Base-by-base conservation (phyloP, 2,888 invertebrate species). In the Drosophila melanosoma region DNA sequence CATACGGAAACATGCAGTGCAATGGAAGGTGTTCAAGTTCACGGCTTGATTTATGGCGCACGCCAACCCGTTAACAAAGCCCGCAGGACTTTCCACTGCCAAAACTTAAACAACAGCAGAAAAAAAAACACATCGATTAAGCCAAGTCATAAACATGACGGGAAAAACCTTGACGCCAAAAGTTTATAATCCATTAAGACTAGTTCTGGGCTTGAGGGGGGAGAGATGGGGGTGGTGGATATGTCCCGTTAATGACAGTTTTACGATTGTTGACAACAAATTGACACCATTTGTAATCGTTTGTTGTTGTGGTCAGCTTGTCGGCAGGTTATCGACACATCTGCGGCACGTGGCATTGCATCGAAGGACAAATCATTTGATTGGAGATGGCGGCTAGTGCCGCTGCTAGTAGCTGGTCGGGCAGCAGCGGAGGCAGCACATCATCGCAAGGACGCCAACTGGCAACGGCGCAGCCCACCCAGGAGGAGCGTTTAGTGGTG, bases 401-500 rank as follows among this genome's bases (percentile, higher is more conserved):
- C 45, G 81, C 81, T 60, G 90, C 77, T 23, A 81, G 71, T 67
- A 91, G 89, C 82, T 93, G 92, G 93, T 93, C 93, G 49, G 93
- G 93, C 72, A 92, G 92, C 78, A 92, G 93, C 54, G 92, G 91
- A 3, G 87, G 89, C 29, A 89, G 89, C 51, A 89, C 85, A 48
- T 89, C 92, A 38, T 91, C 91, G 15, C 91, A 91, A 40, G 90
- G 92, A 51, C 87, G 92, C 36, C 85, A 85, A 12, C 74, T 91
- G 36, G 71, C 66, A 4, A 89, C 91, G 33, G 88, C 89, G 11
- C 90, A 87, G 11, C 81, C 87, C 1, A 81, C 81, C 0, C 91
- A 91, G 70, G 93, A 93, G 63, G 93, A 93, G 68, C 90, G 93
- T 29, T 82, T 93, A 51, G 91, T 93, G 91, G 93, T 93, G 64